phyloP scores from a whole-genome alignment of 2,797 vertebrate genomes.

The Buceros bicornis region DNA sequence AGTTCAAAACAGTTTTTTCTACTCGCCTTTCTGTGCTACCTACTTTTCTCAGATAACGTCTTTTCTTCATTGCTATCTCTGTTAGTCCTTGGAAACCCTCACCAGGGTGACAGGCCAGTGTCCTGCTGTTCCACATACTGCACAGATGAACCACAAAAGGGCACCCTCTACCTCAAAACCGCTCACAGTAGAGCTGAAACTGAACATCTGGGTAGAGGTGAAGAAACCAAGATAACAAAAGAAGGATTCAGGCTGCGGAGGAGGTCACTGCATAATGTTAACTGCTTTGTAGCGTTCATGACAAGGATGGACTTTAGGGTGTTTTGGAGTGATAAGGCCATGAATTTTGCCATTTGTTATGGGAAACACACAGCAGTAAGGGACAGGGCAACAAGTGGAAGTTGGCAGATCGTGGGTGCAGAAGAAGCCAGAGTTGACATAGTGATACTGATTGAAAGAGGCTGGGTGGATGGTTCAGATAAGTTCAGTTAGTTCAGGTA shows the following conservation, averaged over 20 bases:
- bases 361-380: background rate
- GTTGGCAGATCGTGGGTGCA: background rate
- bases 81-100: background rate
- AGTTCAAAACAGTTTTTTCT: background rate
- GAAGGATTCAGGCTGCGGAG: background rate
- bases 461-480: background rate
- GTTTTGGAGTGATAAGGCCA: background rate
- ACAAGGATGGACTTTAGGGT: background rate
- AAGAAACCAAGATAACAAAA: background rate
- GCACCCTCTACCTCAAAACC: background rate
- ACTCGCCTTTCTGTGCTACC: background rate
- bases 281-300: background rate
- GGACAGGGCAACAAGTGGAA: background rate
- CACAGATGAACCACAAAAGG: background rate
- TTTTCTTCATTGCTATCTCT: background rate
- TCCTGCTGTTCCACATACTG: background rate
- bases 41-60: background rate
- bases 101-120: background rate
- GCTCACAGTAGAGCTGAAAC: background rate
- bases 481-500: background rate
- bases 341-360: background rate
- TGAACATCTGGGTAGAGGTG: background rate
- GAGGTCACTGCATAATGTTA: background rate
- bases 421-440: background rate
- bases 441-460: background rate